Percentiles rank a stretch among this genome's conserved stretches.
Conservation (phyloP, 2,797 vertebrate genomes). For the Gorsachius magnificus region DNA sequence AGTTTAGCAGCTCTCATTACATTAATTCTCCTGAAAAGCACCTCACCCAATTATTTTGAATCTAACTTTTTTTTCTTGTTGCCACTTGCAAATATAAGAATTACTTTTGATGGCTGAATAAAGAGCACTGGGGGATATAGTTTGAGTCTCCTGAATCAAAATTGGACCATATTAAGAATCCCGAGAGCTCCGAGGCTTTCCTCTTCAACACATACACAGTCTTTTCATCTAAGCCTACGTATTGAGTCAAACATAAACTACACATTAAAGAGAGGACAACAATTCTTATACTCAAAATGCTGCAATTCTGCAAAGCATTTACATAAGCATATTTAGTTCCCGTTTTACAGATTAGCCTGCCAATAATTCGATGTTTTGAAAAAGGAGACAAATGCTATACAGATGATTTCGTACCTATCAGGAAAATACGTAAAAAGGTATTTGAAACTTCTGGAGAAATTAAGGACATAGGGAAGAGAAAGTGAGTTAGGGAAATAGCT, state of each 20-base stretch:
- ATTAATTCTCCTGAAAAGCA: conserved; percentile 54
- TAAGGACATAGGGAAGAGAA: background rate
- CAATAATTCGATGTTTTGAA: conserved; percentile 48
- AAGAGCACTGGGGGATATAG: background rate
- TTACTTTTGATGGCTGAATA: conserved; percentile 44
- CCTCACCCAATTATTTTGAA: conserved; percentile 46
- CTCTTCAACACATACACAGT: background rate
- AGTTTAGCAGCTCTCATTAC: conserved; percentile 49
- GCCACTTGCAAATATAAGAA: conserved; percentile 60
- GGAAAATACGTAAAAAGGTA: conserved; percentile 46
- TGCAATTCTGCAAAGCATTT: conserved; percentile 6
- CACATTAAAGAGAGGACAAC: background rate
- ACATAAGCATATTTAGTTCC: conserved; percentile 6
- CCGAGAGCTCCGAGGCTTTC: background rate
- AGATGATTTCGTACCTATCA: conserved; percentile 17
- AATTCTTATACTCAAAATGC: background rate
- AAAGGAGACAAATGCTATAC: conserved; percentile 23
- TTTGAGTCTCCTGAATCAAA: background rate
- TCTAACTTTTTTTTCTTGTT: conserved; percentile 26
- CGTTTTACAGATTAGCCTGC: conserved; percentile 6
- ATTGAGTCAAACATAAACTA: background rate
- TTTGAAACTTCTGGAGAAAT: conserved; percentile 55
- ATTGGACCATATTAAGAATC: conserved; percentile 5
- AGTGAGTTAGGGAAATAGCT: background rate
- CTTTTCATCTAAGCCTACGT: background rate